Percentiles rank a stretch among this genome's conserved stretches.
These are phyloP conservation scores for Octomys mimax DNA, from an alignment of 2,797 vertebrate species.

Conservation along the genomic window DNA sequence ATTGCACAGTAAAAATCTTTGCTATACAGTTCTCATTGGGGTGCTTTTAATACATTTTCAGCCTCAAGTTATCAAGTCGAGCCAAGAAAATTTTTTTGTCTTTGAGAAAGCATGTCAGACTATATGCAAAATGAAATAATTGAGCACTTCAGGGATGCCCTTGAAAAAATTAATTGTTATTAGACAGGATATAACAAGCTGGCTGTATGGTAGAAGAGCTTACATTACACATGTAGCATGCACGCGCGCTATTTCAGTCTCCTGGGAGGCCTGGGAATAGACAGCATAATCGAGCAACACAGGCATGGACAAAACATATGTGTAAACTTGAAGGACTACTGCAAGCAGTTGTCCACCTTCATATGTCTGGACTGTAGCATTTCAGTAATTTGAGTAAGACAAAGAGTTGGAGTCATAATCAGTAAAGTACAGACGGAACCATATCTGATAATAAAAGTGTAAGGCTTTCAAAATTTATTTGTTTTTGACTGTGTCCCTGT, in stretches of 20 bases:
- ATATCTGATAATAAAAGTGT: neutral
- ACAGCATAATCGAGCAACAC: neutral
- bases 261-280: neutral
- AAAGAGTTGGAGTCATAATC: neutral
- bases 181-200: neutral
- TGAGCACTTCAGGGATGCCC: neutral
- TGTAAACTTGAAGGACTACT: neutral
- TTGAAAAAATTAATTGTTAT: slow-evolving; percentile 14
- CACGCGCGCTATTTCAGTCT: neutral
- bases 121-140: slow-evolving; percentile 31
- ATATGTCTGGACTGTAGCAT: neutral
- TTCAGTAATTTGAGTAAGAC: neutral
- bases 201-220: neutral
- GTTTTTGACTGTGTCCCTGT: neutral
- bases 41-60: slow-evolving; percentile 18
- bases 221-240: neutral
- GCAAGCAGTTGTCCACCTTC: neutral
- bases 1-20: neutral
- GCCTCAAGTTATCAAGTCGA: neutral
- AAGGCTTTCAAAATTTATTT: neutral
- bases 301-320: neutral
- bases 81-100: neutral
- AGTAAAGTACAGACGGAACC: neutral
- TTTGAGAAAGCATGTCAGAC: slow-evolving; percentile 39
- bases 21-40: neutral